Conservation (phyloP, 2,113 vertebrate species). For the Myotis lucifugus region DNA sequence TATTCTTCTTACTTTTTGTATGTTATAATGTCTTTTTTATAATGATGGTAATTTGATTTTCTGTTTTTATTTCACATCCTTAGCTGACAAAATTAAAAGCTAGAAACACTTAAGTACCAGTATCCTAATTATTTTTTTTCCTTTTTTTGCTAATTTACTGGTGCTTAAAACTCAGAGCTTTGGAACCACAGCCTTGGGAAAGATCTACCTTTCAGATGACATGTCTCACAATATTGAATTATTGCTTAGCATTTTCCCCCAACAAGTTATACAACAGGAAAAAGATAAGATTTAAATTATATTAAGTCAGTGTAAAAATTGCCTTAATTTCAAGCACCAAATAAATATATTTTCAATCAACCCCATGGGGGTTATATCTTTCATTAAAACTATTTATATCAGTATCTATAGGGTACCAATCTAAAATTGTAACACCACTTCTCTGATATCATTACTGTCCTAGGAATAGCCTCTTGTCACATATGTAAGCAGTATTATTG, state of each 20-base stretch:
- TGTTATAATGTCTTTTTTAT: background rate
- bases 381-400: slow-evolving; percentile 19
- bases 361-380: background rate
- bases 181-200: background rate
- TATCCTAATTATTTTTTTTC: background rate
- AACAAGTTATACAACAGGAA: background rate
- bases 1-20: background rate
- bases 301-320: background rate
- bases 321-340: slow-evolving; percentile 42
- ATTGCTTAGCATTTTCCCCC: background rate
- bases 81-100: slow-evolving; percentile 4
- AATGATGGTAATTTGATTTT: background rate
- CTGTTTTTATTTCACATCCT: background rate
- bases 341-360: slow-evolving; percentile 26
- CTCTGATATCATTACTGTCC: background rate
- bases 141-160: background rate
- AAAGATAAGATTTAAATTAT: background rate
- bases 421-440: background rate
- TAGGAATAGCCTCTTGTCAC: background rate
- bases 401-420: background rate
- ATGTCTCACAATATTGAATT: background rate
- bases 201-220: background rate
- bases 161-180: background rate
- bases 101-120: background rate
- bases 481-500: background rate